These are phyloP conservation scores for Chlorops oryzae DNA, from an alignment of 1,140 invertebrate species.

Conservation along the genomic window DNA sequence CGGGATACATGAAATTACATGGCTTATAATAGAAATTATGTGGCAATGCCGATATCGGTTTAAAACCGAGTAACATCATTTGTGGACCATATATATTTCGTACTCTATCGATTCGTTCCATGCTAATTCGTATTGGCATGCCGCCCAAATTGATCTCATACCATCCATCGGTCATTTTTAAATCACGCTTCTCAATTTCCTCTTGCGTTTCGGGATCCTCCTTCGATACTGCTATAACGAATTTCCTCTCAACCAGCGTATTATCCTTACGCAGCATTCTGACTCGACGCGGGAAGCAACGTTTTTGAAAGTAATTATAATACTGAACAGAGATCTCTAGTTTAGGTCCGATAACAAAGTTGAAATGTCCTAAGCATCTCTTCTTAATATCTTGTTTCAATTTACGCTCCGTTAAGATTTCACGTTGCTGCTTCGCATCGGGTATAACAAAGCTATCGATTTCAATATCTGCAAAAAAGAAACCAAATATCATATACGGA, in stretches of 20 bases:
- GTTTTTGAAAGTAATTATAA: slow-evolving; percentile 37
- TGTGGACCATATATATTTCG: slow-evolving; percentile 30
- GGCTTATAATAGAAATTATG: slow-evolving; percentile 30
- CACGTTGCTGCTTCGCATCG: slow-evolving; percentile 30
- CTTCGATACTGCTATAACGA: slow-evolving; percentile 28
- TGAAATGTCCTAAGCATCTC: slow-evolving; percentile 38
- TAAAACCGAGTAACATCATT: slow-evolving; percentile 43
- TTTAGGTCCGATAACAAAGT: slow-evolving; percentile 29
- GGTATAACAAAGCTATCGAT: slow-evolving; percentile 29
- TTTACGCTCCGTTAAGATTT: slow-evolving; percentile 37
- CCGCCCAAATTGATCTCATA: slow-evolving; percentile 28
- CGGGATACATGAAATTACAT: slow-evolving; percentile 41
- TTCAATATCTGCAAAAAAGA: slow-evolving; percentile 21
- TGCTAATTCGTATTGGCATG: slow-evolving; percentile 20
- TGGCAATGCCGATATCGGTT: slow-evolving; percentile 27
- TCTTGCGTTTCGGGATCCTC: slow-evolving; percentile 22
- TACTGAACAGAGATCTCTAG: slow-evolving; percentile 33
- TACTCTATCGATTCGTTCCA: slow-evolving; percentile 26
- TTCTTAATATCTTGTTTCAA: slow-evolving; percentile 34
- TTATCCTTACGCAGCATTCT: slow-evolving; percentile 33
- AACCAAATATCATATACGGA: neutral
- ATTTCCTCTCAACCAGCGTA: slow-evolving; percentile 28
- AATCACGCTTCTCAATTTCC: slow-evolving; percentile 26
- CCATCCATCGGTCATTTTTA: slow-evolving; percentile 33
- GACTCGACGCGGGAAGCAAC: slow-evolving; percentile 30